Base-by-base conservation (phyloP, 2,888 invertebrate species). In the Zonitis immaculata region DNA sequence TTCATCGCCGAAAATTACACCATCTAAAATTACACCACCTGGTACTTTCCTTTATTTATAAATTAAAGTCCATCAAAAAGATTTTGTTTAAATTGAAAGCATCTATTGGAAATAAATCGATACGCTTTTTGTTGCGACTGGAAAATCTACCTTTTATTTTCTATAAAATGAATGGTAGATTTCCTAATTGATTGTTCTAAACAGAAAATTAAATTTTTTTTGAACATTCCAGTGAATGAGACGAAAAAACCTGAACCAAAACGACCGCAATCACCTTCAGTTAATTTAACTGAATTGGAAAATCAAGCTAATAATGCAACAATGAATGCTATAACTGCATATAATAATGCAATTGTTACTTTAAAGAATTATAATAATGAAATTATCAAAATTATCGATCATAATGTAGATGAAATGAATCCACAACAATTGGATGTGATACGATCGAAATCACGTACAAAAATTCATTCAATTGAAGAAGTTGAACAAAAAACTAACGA, bases 271-370 rank as follows among this genome's bases (percentile, higher is more conserved):
- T 75, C 74, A 51, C 72, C 78, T 59, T 76, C 79, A 1, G 66
- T 70, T 12, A 73, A 74, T 51, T 64, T 85, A 22, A 71, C 76
- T 6, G 82, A 83, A 39, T 67, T 86, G 11, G 85, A 86, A 66
- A 77, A 76, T 54, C 76, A 77, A 59, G 79, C 11, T 6, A 5
- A 11, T 11, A 66, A 78, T 52, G 75, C 81, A 6, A 82, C 84
- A 4, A 77, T 83, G 47, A 77, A 81, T 16, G 88, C 89, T 1
- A 79, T 89, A 6, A 80, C 84, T 65, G 83, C 84, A 52, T 90
- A 84, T 66, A 82, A 83, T 54, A 75, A 78, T 57, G 89, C 89
- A 0, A 78, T 82, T 0, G 76, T 77, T 48, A 78, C 81, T 35
- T 77, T 86, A 35, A 76, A 79, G 54, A 78, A 79, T 7, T 85